These are phyloP conservation scores for Lasioglossum figueresi DNA, from an alignment of 2,888 invertebrate species.

Conservation along the genomic window DNA sequence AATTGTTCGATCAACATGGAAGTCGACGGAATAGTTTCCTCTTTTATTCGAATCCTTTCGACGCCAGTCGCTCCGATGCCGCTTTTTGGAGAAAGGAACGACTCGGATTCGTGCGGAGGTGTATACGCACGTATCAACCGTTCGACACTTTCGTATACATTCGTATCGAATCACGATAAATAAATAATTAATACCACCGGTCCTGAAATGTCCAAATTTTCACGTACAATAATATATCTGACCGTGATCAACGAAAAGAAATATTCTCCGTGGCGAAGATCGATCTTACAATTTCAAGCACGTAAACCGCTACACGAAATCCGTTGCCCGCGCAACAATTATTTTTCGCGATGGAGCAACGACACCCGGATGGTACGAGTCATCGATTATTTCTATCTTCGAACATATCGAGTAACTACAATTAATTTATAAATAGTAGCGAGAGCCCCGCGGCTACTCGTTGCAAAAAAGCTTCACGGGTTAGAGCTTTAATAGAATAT, in stretches of 20 bases:
- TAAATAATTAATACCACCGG: neutral
- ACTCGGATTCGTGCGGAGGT: too few species aligned
- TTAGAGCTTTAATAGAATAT: neutral
- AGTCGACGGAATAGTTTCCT: conserved; percentile 5
- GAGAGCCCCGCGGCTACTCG: neutral
- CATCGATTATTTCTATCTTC: neutral
- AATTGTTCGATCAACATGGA: conserved; percentile 44
- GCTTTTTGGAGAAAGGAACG: neutral
- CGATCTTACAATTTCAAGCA: neutral
- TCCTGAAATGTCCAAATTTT: too few species aligned
- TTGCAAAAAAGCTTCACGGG: neutral
- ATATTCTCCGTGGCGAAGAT: neutral
- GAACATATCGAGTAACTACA: neutral
- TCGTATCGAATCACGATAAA: too few species aligned
- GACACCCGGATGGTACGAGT: neutral
- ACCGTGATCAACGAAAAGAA: neutral
- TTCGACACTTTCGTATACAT: too few species aligned
- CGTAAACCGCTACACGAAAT: neutral
- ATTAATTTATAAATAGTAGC: neutral
- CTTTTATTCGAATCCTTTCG: neutral
- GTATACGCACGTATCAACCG: too few species aligned
- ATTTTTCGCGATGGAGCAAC: neutral
- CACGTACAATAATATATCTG: neutral
- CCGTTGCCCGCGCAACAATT: neutral
- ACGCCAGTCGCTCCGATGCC: neutral